Evolutionary conservation across 2,888 invertebrate genomes (phyloP).

Genomic region (Apotomis capreana): DNA sequence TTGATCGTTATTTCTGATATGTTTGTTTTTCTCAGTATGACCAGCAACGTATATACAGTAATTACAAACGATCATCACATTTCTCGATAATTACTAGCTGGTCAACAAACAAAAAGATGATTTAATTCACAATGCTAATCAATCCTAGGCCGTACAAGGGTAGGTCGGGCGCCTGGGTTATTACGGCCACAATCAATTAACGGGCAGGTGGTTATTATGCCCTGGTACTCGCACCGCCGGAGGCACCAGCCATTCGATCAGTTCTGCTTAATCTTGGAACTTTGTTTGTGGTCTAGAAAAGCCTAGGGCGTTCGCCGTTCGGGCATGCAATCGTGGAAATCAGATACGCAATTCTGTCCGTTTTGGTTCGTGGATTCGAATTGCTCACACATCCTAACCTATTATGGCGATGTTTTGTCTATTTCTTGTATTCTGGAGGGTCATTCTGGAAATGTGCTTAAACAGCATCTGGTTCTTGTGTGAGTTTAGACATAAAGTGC

Average conservation of each 20-base stretch:
- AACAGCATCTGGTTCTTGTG: no score
- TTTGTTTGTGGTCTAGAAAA: slow-evolving; percentile 5
- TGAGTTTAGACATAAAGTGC: no score
- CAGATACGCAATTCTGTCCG: not conserved
- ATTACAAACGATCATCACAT: slow-evolving; percentile 18
- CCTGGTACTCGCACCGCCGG: slow-evolving; percentile 10
- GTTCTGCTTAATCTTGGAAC: slow-evolving; percentile 16
- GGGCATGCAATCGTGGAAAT: slow-evolving; percentile 9
- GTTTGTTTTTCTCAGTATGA: not conserved
- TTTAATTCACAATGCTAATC: slow-evolving; percentile 7
- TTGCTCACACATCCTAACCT: not conserved
- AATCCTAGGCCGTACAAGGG: slow-evolving; percentile 23
- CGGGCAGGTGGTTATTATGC: slow-evolving; percentile 34
- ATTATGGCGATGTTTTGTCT: no score
- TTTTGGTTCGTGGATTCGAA: not conserved
- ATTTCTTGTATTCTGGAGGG: no score
- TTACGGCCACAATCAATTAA: slow-evolving; percentile 36
- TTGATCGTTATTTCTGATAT: not conserved
- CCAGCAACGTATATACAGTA: not conserved
- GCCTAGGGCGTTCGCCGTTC: not conserved
- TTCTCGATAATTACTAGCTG: not conserved
- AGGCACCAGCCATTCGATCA: slow-evolving; percentile 1
- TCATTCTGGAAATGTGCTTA: no score
- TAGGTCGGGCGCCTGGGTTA: slow-evolving; percentile 14
- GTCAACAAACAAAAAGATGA: not conserved